Base-by-base conservation (phyloP, 2,888 invertebrate species). In the Phorcus lineatus region DNA sequence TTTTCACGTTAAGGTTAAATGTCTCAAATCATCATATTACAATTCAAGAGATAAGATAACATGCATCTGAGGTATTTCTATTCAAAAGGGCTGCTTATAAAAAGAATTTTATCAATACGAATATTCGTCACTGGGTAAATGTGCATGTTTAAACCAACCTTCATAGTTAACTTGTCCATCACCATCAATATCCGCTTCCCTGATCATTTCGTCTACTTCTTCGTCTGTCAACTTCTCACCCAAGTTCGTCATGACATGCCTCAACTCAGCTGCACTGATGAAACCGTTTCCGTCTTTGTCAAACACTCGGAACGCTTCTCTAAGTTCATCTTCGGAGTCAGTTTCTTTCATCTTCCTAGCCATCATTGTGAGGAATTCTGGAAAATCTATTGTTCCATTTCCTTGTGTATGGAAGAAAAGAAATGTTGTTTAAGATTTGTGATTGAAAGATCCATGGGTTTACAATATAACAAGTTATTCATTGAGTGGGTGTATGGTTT, bases 261-360 rank as follows among this genome's bases (percentile, higher is more conserved):
- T 97, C 94, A 99, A 95, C 95, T 99, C 99, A 89, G 98, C 98
- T 91, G 99, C 98, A 88, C 97, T 97, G 94, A 99, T 99, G 95
- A 99, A 99, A 92, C 99, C 99, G 94, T 99, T 99, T 94, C 99
- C 99, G 95, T 99, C 99, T 85, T 99, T 99, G 95, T 99, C 99
- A 95, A 99, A 99, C 91, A 94, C 99, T 95, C 98, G 96, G 96
- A 99, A 97, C 91, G 99, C 99, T 95, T 99, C 99, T 78, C 86
- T 75, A 94, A 99, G 99, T 95, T 99, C 99, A 94, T 99, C 99
- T 95, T 99, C 99, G 94, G 98, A 93, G 95, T 99, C 99, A 89
- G 99, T 99, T 95, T 99, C 99, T 95, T 99, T 99, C 99, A 99
- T 99, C 96, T 99, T 99, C 93, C 99, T 96, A 93, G 99, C 99